Percentiles rank a stretch among this genome's conserved stretches.
phyloP scores from a whole-genome alignment of 1,140 invertebrate species.

The Helicoverpa zea region DNA sequence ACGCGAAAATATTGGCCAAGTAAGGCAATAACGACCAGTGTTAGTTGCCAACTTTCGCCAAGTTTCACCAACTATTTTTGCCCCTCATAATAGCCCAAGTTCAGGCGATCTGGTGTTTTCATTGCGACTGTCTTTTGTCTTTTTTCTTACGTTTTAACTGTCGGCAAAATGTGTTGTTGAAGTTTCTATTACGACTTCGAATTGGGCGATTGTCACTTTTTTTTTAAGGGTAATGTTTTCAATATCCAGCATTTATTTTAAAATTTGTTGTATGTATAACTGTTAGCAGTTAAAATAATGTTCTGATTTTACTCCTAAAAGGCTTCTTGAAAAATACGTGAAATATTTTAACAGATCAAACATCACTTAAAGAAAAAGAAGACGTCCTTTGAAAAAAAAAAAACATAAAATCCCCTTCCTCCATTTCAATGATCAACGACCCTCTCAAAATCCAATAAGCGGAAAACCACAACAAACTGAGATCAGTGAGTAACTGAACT shows the following conservation, averaged over 20 bases:
- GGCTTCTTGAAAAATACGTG: no score
- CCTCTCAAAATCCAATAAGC: conserved; percentile 42
- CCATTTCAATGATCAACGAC: neutral
- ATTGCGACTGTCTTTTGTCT: conserved; percentile 65
- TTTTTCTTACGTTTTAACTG: conserved; percentile 54
- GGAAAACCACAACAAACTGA: conserved; percentile 36
- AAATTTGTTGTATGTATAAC: no score
- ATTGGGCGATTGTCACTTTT: conserved; percentile 24
- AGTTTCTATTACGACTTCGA: conserved; percentile 26
- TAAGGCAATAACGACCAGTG: conserved; percentile 79
- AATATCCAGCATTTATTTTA: neutral
- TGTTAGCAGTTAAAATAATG: no score
- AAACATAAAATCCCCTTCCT: neutral
- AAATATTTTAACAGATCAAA: neutral
- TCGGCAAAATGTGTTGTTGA: conserved; percentile 32
- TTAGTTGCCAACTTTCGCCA: conserved; percentile 70
- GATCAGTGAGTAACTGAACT: conserved; percentile 34
- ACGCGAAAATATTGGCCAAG: conserved; percentile 80
- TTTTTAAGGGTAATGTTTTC: conserved; percentile 4
- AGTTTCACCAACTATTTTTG: conserved; percentile 80
- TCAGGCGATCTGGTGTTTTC: conserved; percentile 72
- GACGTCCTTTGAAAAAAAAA: no score
- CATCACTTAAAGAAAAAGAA: neutral
- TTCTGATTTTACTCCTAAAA: no score
- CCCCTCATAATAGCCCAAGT: conserved; percentile 81